These are phyloP conservation scores for Listrodromus nycthemerus DNA, from an alignment of 2,888 invertebrate species.

Conservation along the genomic window DNA sequence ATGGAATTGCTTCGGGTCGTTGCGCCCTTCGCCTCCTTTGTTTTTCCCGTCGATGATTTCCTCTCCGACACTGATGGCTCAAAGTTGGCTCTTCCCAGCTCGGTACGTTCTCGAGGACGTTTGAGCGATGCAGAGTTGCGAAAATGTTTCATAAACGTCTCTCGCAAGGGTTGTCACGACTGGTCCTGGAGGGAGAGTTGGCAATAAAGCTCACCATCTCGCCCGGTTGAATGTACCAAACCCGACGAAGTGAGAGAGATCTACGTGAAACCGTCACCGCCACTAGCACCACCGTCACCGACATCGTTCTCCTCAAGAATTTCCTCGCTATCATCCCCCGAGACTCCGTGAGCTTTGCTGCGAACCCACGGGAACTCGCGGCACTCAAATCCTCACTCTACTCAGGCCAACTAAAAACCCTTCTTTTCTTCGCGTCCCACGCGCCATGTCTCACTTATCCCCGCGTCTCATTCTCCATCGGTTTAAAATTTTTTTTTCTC, in stretches of 20 bases:
- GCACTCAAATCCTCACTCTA: conserved; percentile 29
- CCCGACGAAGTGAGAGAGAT: not conserved
- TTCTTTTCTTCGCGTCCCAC: not conserved
- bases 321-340: conserved; percentile 34
- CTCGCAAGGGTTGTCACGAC: conserved; percentile 25
- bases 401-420: conserved; percentile 22
- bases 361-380: conserved; percentile 20
- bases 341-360: conserved; percentile 16
- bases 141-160: conserved; percentile 63
- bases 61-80: conserved; percentile 9
- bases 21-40: conserved; percentile 5
- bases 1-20: conserved; percentile 11
- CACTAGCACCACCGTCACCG: conserved; percentile 18
- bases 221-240: not conserved
- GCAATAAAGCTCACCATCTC: conserved; percentile 48
- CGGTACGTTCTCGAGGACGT: conserved; percentile 40
- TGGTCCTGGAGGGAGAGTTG: conserved; percentile 1
- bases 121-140: conserved; percentile 58
- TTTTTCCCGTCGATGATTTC: conserved; percentile 33
- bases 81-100: conserved; percentile 39
- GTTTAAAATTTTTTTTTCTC: not conserved
- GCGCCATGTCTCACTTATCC: conserved; percentile 19
- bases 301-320: conserved; percentile 40
- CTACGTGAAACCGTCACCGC: conserved; percentile 8
- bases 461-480: not conserved